Evolutionary conservation across 2,797 vertebrate species (phyloP).

Genomic region (Myotis pilosus): DNA sequence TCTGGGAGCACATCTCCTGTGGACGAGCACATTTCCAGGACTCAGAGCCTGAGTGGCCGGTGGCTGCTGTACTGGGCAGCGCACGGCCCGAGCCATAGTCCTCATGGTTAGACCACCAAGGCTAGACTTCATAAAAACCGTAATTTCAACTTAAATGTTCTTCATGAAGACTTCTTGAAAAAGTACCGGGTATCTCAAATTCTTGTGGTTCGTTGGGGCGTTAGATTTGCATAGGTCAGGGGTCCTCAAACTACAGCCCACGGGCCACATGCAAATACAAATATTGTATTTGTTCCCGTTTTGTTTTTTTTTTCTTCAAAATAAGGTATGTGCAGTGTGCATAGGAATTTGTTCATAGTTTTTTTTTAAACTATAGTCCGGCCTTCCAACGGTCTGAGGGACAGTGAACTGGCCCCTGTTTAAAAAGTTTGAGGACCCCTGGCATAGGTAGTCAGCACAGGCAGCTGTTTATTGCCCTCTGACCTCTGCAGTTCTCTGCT

Average conservation of each 20-base stretch:
- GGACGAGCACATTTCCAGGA: accelerated
- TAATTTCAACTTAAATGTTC: not conserved
- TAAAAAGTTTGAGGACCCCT: no score
- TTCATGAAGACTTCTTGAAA: not conserved
- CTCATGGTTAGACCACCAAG: not conserved
- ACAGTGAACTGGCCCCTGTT: no score
- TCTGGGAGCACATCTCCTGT: not conserved
- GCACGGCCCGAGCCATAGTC: not conserved
- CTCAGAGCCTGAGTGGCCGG: not conserved
- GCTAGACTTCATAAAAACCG: not conserved
- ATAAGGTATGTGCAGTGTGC: no score
- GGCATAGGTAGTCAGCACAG: not conserved
- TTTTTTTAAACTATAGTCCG: no score
- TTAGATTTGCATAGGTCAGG: not conserved
- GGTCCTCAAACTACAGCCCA: no score
- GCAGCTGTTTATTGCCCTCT: not conserved
- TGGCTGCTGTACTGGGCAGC: not conserved
- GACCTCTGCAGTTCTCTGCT: not conserved
- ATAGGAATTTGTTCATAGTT: no score
- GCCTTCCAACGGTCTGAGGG: no score
- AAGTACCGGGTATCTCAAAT: not conserved
- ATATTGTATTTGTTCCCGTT: no score
- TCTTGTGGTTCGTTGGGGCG: not conserved
- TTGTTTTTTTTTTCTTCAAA: no score
- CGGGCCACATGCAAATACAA: no score